Conservation (phyloP, 2,888 invertebrate species). For the Ophion costatus region DNA sequence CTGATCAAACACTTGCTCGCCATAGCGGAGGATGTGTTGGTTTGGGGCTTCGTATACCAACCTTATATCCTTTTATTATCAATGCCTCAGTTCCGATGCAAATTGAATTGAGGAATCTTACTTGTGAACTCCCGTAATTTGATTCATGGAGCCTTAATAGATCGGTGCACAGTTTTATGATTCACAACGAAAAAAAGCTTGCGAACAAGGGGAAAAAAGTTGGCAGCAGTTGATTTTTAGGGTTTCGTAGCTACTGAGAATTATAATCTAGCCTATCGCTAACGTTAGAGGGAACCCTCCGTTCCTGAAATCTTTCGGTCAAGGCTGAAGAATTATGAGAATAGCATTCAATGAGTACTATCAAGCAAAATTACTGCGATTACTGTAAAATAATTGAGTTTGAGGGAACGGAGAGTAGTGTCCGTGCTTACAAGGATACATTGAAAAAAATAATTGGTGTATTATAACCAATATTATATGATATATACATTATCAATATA, state of each 20-base stretch:
- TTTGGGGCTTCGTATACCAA: slow-evolving; percentile 92
- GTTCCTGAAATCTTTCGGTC: too few species aligned
- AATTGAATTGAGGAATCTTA: background rate
- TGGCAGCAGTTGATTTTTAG: too few species aligned
- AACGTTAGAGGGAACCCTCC: background rate
- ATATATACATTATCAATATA: too few species aligned
- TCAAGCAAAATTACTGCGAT: too few species aligned
- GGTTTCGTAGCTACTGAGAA: background rate
- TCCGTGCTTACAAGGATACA: too few species aligned
- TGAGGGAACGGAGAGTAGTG: too few species aligned
- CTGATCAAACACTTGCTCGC: slow-evolving; percentile 89
- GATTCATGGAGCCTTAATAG: background rate
- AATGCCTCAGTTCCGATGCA: background rate
- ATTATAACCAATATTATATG: too few species aligned
- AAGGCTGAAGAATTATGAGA: too few species aligned
- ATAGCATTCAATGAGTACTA: too few species aligned
- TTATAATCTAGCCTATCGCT: background rate
- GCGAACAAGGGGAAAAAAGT: background rate
- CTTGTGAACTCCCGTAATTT: background rate
- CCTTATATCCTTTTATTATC: slow-evolving; percentile 84
- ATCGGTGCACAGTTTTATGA: background rate
- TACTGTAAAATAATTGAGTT: too few species aligned
- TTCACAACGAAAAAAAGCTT: background rate
- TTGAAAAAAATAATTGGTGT: too few species aligned
- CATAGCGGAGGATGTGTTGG: slow-evolving; percentile 91